Percentiles rank a stretch among this genome's conserved stretches.
Evolutionary conservation across 1,140 invertebrate species (phyloP).

Genomic region (Zaprionus inermis): DNA sequence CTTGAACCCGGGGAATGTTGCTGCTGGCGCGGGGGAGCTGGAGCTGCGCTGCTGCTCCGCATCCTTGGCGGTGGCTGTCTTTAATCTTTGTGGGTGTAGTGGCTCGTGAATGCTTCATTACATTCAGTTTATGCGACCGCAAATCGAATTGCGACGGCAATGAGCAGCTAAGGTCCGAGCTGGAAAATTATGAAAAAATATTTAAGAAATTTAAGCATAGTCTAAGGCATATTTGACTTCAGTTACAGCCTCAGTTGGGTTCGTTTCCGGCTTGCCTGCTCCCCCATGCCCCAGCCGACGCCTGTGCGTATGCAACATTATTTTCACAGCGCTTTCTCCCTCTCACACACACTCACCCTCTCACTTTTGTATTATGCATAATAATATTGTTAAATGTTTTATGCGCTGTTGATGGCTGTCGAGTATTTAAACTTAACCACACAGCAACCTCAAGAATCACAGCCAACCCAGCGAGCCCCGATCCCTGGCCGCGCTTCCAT

Average conservation of each 20-base stretch:
- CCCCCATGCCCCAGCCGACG: neutral
- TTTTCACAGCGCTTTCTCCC: constrained; percentile 25
- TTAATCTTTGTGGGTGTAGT: constrained; percentile 43
- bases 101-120: constrained; percentile 28
- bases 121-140: constrained; percentile 4
- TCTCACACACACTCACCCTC: constrained; percentile 8
- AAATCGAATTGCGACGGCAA: too few species aligned
- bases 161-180: constrained; percentile 1
- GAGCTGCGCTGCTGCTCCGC: too few species aligned
- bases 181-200: neutral
- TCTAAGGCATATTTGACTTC: too few species aligned
- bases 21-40: constrained; percentile 30
- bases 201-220: neutral
- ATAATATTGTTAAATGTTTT: constrained; percentile 78
- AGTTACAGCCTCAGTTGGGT: too few species aligned
- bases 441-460: constrained; percentile 78
- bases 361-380: constrained; percentile 42
- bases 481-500: constrained; percentile 18
- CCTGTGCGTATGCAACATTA: constrained; percentile 62
- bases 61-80: constrained; percentile 47
- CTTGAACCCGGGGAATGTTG: constrained; percentile 39
- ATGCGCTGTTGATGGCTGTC: constrained; percentile 79
- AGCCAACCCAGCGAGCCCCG: constrained; percentile 37
- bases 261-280: neutral
- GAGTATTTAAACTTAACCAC: constrained; percentile 81